phyloP scores from a whole-genome alignment of 35 echinoderm and acorn worm species.

The Strongylocentrotus purpuratus region DNA sequence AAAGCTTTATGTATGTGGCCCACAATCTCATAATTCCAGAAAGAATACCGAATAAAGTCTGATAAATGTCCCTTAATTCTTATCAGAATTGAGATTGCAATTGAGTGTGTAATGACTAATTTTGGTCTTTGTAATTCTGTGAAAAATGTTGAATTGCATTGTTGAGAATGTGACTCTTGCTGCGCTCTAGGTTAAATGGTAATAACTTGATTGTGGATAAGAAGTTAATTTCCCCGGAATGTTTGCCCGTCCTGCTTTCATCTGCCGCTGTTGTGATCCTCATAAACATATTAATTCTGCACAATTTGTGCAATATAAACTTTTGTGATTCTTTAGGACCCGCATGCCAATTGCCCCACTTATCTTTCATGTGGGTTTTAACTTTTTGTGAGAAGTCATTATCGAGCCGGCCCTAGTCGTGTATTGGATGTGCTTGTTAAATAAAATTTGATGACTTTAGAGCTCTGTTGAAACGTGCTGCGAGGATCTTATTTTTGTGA shows the following conservation, averaged over 20 bases:
- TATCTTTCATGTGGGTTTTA: not conserved
- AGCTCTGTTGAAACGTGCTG: not conserved
- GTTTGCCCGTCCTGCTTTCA: not conserved
- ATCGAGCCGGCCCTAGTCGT: not conserved
- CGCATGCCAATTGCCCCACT: not conserved
- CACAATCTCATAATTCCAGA: not conserved
- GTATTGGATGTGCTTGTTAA: not conserved
- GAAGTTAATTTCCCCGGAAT: not conserved
- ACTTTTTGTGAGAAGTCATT: not conserved
- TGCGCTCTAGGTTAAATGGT: not conserved
- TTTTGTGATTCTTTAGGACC: not conserved
- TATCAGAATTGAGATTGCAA: not conserved
- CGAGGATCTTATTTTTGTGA: not conserved
- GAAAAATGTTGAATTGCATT: not conserved
- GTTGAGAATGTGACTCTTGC: not conserved
- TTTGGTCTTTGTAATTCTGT: not conserved
- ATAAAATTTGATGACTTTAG: not conserved
- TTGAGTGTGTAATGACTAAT: not conserved
- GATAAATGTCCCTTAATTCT: not conserved
- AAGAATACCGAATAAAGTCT: not conserved
- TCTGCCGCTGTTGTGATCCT: not conserved
- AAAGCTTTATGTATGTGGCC: not conserved
- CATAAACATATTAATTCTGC: not conserved
- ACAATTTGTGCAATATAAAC: conserved; percentile 12
- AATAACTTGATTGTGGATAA: not conserved